phyloP scores from a whole-genome alignment of 2,888 invertebrate species.

The Apamea sordens region DNA sequence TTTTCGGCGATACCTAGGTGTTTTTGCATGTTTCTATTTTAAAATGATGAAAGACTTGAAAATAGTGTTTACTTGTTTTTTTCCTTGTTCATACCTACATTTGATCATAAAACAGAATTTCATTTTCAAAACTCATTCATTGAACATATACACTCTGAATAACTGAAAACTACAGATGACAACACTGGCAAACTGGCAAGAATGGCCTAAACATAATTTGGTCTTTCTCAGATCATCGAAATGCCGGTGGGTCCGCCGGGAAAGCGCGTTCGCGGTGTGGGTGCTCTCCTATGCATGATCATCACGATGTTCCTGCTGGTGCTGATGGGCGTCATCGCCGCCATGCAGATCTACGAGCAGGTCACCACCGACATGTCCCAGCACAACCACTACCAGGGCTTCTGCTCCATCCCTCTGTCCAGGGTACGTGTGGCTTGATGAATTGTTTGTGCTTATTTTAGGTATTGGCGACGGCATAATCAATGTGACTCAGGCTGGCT shows the following conservation, averaged over 20 bases:
- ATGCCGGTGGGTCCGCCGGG: conserved; percentile 73
- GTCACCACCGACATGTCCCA: conserved; percentile 89
- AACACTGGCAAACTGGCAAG: no score
- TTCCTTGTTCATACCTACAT: background rate
- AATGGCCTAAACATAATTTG: background rate
- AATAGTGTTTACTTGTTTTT: background rate
- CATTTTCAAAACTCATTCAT: conserved; percentile 4
- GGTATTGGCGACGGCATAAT: background rate
- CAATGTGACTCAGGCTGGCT: no score
- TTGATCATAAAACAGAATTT: background rate
- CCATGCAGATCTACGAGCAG: conserved; percentile 94
- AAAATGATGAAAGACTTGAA: background rate
- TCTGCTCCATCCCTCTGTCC: conserved; percentile 92
- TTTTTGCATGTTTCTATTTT: conserved; percentile 9
- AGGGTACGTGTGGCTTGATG: conserved; percentile 51
- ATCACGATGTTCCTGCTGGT: conserved; percentile 93
- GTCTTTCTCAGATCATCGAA: conserved; percentile 80
- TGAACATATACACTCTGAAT: background rate
- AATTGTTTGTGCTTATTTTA: background rate
- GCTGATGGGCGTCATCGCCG: conserved; percentile 93
- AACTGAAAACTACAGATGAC: background rate
- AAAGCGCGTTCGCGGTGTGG: conserved; percentile 47
- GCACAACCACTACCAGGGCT: conserved; percentile 90
- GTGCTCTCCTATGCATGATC: conserved; percentile 89
- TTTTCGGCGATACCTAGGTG: conserved; percentile 1